Percentiles rank a stretch among this genome's conserved stretches.
These are phyloP conservation scores for Cyphomyrus plagiostoma DNA, from an alignment of 2,113 vertebrate genomes.

Conservation along the genomic window DNA sequence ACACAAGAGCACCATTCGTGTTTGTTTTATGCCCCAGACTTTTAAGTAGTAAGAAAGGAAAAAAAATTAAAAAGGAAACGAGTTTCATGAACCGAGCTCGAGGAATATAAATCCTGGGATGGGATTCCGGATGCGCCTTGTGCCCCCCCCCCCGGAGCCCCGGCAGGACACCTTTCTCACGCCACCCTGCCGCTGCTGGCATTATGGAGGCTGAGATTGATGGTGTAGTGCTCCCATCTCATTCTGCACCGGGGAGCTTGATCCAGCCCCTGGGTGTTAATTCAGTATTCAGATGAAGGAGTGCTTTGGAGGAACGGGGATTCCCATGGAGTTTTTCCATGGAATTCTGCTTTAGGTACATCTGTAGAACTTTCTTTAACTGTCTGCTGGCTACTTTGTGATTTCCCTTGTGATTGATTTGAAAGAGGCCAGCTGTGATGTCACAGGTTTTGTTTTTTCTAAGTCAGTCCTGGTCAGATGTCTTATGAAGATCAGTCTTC, in stretches of 20 bases:
- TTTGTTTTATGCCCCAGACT: background rate
- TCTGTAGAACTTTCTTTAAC: background rate
- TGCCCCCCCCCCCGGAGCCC: too few relatives aligned
- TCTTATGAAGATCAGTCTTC: background rate
- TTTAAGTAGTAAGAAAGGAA: background rate
- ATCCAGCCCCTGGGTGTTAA: background rate
- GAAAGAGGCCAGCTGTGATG: background rate
- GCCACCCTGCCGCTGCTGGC: background rate
- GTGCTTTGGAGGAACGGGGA: too few relatives aligned
- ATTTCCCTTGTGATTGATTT: background rate
- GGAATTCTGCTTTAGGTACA: background rate
- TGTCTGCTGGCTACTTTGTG: background rate
- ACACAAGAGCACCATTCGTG: background rate
- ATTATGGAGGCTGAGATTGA: constrained; percentile 22
- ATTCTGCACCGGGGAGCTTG: background rate
- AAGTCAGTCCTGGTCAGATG: background rate
- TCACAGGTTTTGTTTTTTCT: background rate
- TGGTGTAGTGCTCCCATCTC: constrained; percentile 19
- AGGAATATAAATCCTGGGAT: background rate
- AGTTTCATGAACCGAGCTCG: background rate
- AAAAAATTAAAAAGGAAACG: background rate
- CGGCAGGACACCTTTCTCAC: background rate
- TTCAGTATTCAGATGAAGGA: background rate
- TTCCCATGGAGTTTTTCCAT: background rate
- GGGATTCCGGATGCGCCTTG: background rate